These are phyloP conservation scores for Irena cyanogastra DNA, from an alignment of 2,113 vertebrate species.

Conservation along the genomic window DNA sequence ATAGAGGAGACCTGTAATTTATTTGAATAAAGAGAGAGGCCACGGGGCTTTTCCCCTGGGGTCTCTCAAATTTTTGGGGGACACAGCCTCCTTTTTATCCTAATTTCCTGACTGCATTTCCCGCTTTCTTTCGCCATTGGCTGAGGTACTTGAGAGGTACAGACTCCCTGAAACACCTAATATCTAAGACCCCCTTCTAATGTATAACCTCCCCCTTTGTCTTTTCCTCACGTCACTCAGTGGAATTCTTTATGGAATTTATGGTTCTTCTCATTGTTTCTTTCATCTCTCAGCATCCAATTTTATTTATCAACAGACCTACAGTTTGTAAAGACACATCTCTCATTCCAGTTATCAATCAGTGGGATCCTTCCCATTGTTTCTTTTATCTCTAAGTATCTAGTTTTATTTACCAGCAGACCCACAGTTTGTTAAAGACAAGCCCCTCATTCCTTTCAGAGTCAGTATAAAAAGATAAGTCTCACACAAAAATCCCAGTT, in stretches of 20 bases:
- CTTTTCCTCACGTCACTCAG: background rate
- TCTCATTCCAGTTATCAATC: background rate
- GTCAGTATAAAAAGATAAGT: fast-evolving
- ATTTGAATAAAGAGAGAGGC: background rate
- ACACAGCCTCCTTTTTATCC: background rate
- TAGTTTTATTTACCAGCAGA: background rate
- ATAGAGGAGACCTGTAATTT: background rate
- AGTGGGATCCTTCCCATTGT: background rate
- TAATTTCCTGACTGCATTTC: background rate
- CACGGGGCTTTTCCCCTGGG: background rate
- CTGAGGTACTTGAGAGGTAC: background rate
- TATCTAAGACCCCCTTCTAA: background rate
- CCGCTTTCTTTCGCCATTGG: background rate
- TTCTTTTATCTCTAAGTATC: background rate
- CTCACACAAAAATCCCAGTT: background rate
- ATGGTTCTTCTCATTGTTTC: background rate
- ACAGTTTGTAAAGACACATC: background rate
- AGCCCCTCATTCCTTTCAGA: background rate
- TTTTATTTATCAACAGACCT: background rate
- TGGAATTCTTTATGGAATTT: background rate
- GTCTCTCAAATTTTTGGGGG: background rate
- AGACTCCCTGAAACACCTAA: background rate
- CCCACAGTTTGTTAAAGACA: background rate
- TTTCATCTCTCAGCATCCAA: background rate
- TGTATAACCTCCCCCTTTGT: background rate